Percentiles rank a stretch among this genome's conserved stretches.
These are phyloP conservation scores for Labeo calbasu DNA, from an alignment of 2,797 vertebrate species.

Conservation along the genomic window DNA sequence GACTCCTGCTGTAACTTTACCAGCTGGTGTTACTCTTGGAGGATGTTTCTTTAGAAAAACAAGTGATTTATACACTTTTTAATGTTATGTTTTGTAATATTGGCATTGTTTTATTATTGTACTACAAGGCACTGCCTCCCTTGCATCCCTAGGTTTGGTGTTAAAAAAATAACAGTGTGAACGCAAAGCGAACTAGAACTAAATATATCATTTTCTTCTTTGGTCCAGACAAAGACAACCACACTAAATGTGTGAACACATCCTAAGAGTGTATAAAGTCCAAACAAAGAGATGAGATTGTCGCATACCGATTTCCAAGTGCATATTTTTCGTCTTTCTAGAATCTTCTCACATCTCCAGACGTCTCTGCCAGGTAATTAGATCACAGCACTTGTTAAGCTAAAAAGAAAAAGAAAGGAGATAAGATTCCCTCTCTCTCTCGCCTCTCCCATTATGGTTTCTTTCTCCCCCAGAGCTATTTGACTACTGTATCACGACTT, in stretches of 20 bases:
- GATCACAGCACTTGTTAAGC: conserved; percentile 56
- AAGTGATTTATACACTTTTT: too few relatives aligned
- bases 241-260: background rate
- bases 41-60: too few relatives aligned
- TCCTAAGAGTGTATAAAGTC: conserved; percentile 5
- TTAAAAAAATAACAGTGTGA: background rate
- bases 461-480: conserved; percentile 60
- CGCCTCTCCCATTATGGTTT: conserved; percentile 51
- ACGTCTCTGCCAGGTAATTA: conserved; percentile 52
- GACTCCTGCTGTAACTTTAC: too few relatives aligned
- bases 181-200: background rate
- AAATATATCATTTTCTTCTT: background rate
- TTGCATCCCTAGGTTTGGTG: too few relatives aligned
- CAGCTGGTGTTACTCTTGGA: too few relatives aligned
- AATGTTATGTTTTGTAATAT: too few relatives aligned
- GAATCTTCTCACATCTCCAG: conserved; percentile 44
- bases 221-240: background rate
- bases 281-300: conserved; percentile 42
- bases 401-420: conserved; percentile 43
- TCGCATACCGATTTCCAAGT: conserved; percentile 45
- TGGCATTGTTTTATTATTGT: too few relatives aligned
- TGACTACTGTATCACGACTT: conserved; percentile 63
- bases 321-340: conserved; percentile 12
- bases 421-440: conserved; percentile 44
- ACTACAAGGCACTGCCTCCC: too few relatives aligned